These are phyloP conservation scores for Cheirogaleus medius DNA, from an alignment of 2,113 vertebrate genomes.

Conservation along the genomic window DNA sequence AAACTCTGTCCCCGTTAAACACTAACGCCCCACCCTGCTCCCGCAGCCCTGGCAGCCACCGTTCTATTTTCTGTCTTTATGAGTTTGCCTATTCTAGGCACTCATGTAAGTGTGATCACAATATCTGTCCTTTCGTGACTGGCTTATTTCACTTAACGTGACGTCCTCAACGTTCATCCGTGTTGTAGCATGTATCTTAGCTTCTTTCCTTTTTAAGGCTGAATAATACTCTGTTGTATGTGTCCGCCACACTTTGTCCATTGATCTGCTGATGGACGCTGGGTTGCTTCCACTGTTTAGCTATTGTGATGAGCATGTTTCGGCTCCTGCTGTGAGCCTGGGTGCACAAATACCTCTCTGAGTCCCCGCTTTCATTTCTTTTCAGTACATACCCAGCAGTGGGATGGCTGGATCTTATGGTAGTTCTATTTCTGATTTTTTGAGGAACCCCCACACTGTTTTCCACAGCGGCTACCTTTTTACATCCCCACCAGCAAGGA, in stretches of 20 bases:
- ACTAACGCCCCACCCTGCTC: accelerated
- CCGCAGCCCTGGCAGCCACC: background rate
- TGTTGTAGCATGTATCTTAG: background rate
- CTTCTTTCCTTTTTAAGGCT: background rate
- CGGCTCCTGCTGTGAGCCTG: background rate
- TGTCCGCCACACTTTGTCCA: background rate
- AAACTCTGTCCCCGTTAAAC: background rate
- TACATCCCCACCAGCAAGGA: background rate
- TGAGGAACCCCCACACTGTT: background rate
- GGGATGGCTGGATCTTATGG: background rate
- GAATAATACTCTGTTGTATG: background rate
- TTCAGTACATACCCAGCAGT: background rate
- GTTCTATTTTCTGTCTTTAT: background rate
- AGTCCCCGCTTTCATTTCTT: background rate
- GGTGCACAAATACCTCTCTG: background rate
- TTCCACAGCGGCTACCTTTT: background rate
- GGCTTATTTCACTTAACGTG: background rate
- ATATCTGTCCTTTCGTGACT: background rate
- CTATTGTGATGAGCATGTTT: background rate
- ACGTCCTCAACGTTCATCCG: background rate
- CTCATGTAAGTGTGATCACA: background rate
- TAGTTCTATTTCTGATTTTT: background rate
- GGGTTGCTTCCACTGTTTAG: background rate
- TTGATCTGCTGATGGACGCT: too few relatives aligned
- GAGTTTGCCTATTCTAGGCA: background rate